Conservation (phyloP, 1,140 invertebrate species). For the Medauroidea extradentata region DNA sequence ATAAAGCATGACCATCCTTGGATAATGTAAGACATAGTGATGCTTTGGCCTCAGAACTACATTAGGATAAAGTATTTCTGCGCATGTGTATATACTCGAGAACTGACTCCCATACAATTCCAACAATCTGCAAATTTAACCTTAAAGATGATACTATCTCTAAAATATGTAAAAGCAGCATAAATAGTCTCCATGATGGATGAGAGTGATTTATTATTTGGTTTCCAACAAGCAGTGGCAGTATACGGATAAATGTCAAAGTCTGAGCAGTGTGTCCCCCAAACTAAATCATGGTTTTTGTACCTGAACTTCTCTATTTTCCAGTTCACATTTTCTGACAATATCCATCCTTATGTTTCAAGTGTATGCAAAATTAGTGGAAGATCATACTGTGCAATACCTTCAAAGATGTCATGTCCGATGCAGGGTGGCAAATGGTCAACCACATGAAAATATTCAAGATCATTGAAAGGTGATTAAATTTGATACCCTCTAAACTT, state of each 20-base stretch:
- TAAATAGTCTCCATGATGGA: background rate
- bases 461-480: background rate
- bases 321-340: background rate
- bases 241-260: background rate
- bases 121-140: background rate
- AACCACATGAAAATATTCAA: background rate
- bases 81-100: background rate
- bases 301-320: background rate
- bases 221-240: conserved; percentile 1
- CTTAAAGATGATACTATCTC: background rate
- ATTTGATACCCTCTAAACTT: background rate
- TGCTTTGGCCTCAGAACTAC: conserved; percentile 1
- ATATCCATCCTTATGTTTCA: background rate
- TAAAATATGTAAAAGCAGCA: background rate
- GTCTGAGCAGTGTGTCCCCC: conserved; percentile 1
- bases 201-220: background rate
- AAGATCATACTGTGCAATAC: background rate
- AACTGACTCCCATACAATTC: background rate
- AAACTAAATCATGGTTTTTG: background rate
- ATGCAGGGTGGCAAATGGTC: no score
- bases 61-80: background rate
- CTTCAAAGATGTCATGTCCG: background rate
- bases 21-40: background rate
- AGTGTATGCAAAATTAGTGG: background rate
- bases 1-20: background rate